These are phyloP conservation scores for Perognathus longimembris DNA, from an alignment of 2,113 vertebrate species.

Conservation along the genomic window DNA sequence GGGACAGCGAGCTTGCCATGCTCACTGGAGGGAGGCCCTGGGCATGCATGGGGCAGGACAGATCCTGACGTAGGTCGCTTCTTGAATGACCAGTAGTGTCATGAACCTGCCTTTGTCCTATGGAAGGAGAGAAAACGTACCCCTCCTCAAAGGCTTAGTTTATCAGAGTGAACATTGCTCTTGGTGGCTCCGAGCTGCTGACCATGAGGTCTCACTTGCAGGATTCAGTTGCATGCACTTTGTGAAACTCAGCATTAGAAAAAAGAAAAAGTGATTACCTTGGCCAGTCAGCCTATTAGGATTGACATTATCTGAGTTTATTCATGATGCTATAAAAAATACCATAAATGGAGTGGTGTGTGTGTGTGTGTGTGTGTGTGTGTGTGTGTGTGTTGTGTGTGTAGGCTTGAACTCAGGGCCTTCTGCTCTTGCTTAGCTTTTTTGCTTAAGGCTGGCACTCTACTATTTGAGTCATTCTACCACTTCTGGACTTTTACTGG, in stretches of 20 bases:
- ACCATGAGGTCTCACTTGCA: neutral
- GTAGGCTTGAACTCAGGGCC: no score
- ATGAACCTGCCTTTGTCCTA: neutral
- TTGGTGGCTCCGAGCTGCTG: neutral
- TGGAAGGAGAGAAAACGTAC: neutral
- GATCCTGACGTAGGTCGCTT: neutral
- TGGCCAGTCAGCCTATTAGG: neutral
- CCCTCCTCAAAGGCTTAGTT: neutral
- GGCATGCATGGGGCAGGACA: neutral
- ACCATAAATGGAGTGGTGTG: no score
- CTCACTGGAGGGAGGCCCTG: no score
- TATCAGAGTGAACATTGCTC: neutral
- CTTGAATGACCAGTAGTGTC: neutral
- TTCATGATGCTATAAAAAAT: neutral
- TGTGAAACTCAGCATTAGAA: neutral
- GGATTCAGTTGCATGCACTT: neutral
- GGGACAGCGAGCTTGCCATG: no score
- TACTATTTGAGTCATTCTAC: no score
- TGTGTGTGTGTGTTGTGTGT: no score
- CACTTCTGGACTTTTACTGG: no score
- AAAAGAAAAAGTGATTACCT: neutral
- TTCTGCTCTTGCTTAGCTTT: no score
- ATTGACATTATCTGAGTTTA: neutral
- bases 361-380: no score
- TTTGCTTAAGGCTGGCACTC: no score